A percentile compares a stretch with the other conserved stretches of the same genome.
phyloP scores from a whole-genome alignment of 1,140 invertebrate genomes.

The Drosophila nannoptera region DNA sequence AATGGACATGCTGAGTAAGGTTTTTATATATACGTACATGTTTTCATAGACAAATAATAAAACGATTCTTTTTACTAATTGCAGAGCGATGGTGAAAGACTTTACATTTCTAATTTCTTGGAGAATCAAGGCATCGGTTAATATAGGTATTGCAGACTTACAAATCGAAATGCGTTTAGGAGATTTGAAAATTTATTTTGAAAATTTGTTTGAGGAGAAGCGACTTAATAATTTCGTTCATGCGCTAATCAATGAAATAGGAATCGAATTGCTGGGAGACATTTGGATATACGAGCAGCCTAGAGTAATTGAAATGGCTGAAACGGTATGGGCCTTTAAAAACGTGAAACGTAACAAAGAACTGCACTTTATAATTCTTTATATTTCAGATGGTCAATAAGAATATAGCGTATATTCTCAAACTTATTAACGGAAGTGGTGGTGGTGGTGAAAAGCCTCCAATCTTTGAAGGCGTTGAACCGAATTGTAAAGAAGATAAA shows the following conservation, averaged over 20 bases:
- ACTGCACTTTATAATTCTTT: neutral
- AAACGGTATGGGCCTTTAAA: constrained; percentile 45
- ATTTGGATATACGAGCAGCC: constrained; percentile 58
- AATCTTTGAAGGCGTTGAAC: constrained; percentile 66
- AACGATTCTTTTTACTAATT: neutral
- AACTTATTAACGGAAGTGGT: constrained; percentile 49
- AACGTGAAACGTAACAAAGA: neutral
- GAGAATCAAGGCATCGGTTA: constrained; percentile 33
- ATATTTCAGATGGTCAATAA: constrained; percentile 54
- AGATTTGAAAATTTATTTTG: constrained; percentile 58
- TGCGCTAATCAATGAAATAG: constrained; percentile 63
- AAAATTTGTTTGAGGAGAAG: constrained; percentile 64
- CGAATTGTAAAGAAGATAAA: constrained; percentile 50
- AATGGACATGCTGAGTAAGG: constrained; percentile 71
- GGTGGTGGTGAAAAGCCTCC: constrained; percentile 48
- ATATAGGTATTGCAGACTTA: constrained; percentile 48
- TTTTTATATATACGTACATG: neutral
- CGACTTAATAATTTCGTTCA: constrained; percentile 63
- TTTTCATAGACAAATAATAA: neutral
- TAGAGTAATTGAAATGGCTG: constrained; percentile 30
- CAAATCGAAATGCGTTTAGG: constrained; percentile 54
- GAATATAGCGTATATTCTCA: constrained; percentile 48
- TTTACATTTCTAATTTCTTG: constrained; percentile 53
- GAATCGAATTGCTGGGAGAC: constrained; percentile 64
- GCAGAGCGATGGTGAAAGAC: constrained; percentile 41